Conservation (phyloP, 1,140 invertebrate species). For the Drosophila azteca region DNA sequence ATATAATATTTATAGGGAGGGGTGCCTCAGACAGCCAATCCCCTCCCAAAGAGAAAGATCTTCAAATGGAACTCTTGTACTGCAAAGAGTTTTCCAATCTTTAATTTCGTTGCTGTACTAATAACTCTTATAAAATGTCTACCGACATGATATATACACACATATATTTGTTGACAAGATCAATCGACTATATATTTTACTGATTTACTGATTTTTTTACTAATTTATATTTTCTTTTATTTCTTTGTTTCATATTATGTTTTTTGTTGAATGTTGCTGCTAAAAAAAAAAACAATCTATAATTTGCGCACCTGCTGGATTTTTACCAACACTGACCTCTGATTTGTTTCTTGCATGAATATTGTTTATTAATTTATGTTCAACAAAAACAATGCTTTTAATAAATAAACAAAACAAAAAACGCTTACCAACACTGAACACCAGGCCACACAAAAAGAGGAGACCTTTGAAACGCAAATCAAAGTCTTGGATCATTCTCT, state of each 20-base stretch:
- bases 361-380: conserved; percentile 40
- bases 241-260: conserved; percentile 68
- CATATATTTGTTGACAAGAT: conserved; percentile 31
- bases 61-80: background rate
- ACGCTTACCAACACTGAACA: conserved; percentile 61
- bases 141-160: conserved; percentile 61
- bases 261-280: conserved; percentile 55
- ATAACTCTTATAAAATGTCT: conserved; percentile 77
- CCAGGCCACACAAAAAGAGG: conserved; percentile 97
- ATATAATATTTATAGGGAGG: conserved; percentile 5
- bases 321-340: conserved; percentile 59
- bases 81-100: conserved; percentile 9
- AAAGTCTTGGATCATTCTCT: conserved; percentile 95
- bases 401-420: conserved; percentile 18
- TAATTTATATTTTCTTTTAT: conserved; percentile 67
- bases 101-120: conserved; percentile 16
- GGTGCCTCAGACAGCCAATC: conserved; percentile 14
- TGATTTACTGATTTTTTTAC: conserved; percentile 31
- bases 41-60: conserved; percentile 4
- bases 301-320: conserved; percentile 59
- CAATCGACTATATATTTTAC: conserved; percentile 10
- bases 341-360: conserved; percentile 61
- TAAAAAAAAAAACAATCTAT: conserved; percentile 26
- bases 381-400: conserved; percentile 17
- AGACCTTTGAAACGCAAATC: conserved; percentile 96